phyloP scores from a whole-genome alignment of 2,888 invertebrate genomes.

The Odontothrips loti region DNA sequence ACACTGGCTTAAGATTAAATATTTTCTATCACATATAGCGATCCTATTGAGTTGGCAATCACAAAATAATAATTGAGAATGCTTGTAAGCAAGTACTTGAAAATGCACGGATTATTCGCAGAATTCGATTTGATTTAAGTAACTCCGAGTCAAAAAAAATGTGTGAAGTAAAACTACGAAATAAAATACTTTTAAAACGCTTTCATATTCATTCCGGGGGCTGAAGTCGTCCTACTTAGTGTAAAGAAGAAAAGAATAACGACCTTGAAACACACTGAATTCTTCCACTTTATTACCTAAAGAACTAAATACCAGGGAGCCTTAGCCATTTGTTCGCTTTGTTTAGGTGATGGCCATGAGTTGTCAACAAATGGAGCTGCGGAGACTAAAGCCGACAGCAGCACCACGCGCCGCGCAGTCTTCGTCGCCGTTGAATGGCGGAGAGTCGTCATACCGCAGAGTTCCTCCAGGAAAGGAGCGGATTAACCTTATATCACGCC shows the following conservation, averaged over 20 bases:
- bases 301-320: no score
- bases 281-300: no score
- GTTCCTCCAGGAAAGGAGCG: background rate
- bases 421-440: background rate
- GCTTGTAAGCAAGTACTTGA: background rate
- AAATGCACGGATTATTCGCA: conserved; percentile 10
- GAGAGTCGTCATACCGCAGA: background rate
- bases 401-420: background rate
- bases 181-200: background rate
- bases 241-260: no score
- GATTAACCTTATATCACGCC: background rate
- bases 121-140: background rate
- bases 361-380: background rate
- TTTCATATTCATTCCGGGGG: background rate
- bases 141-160: background rate
- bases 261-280: no score
- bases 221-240: no score
- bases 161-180: conserved; percentile 7
- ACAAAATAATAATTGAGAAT: background rate
- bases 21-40: background rate
- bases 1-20: background rate
- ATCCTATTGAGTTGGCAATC: background rate
- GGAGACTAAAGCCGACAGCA: background rate
- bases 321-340: no score
- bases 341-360: no score